Evolutionary conservation across 2,113 vertebrate species (phyloP).

Genomic region (Callospermophilus lateralis): DNA sequence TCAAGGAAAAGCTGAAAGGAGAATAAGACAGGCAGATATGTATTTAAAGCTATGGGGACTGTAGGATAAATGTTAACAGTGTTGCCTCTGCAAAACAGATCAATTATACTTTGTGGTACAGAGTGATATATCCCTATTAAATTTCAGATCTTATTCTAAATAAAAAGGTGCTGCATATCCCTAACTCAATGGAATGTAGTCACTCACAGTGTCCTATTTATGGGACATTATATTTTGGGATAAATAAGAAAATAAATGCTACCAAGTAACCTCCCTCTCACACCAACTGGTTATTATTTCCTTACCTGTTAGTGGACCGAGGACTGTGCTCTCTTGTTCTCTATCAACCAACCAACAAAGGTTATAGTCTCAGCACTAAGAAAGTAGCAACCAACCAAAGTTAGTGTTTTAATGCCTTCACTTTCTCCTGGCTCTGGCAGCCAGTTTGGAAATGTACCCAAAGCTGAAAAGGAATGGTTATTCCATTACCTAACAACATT

Average conservation of each 20-base stretch:
- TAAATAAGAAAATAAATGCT: slow-evolving; percentile 41
- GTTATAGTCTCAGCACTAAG: slow-evolving; percentile 77
- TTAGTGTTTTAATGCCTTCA: slow-evolving; percentile 70
- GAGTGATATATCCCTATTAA: slow-evolving; percentile 52
- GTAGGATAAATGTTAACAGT: slow-evolving; percentile 59
- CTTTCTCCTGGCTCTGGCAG: slow-evolving; percentile 75
- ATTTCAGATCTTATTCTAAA: slow-evolving; percentile 59
- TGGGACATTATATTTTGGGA: slow-evolving; percentile 38
- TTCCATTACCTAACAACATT: slow-evolving; percentile 77
- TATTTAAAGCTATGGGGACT: slow-evolving; percentile 67
- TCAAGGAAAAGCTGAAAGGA: slow-evolving; percentile 74
- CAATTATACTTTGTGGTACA: slow-evolving; percentile 25
- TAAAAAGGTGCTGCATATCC: slow-evolving; percentile 31
- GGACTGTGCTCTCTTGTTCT: slow-evolving; percentile 77
- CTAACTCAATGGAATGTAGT: not conserved
- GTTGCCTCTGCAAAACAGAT: slow-evolving; percentile 39
- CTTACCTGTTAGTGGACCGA: slow-evolving; percentile 83
- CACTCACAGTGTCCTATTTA: slow-evolving; percentile 40
- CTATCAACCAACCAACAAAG: slow-evolving; percentile 79
- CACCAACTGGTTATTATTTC: slow-evolving; percentile 71
- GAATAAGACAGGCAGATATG: slow-evolving; percentile 63
- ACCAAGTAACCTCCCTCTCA: slow-evolving; percentile 60
- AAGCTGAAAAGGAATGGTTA: slow-evolving; percentile 84
- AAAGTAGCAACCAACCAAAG: slow-evolving; percentile 75
- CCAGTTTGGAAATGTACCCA: slow-evolving; percentile 76